Evolutionary conservation across 2,888 invertebrate species (phyloP), one percentile per base, ranked within the genome.

Genomic region (Acanthoscelides obtectus): DNA sequence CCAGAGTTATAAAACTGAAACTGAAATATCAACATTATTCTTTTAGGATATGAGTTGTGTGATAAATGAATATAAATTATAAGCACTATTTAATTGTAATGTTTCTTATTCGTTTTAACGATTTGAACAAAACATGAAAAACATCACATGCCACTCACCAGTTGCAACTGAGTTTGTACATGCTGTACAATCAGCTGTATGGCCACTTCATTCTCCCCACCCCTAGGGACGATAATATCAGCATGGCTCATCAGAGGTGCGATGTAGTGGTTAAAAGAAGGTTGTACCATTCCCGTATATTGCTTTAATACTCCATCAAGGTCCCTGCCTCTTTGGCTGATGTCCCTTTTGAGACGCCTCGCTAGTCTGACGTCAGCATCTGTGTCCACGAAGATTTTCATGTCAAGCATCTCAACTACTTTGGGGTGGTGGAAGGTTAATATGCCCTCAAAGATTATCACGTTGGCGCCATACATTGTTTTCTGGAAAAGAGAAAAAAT

Each of bases 391-490:
- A 99, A 99, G 77, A 99, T 93, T 87, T 99, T 99, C 95, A 99
- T 97, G 81, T 99, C 99, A 85, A 99, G 89, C 88, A 98, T 89
- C 86, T 91, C 91, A 71, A 91, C 87, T 74, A 95, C 93, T 82
- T 94, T 93, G 21, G 91, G 89, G 86, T 94, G 91, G 86, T 97
- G 96, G 87, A 99, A 99, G 0, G 97, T 93, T 73, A 99, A 88
- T 81, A 99, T 99, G 17, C 99, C 99, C 87, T 99, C 99, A 87
- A 99, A 99, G 83, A 99, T 98, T 76, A 99, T 97, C 72, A 99
- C 99, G 88, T 99, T 99, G 19, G 99, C 99, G 64, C 99, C 99
- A 86, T 99, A 99, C 95, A 99, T 98, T 22, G 96, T 97, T 94
- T 98, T 98, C 96, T 96, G 85, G 21, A 86, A 86, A 71, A 5